Evolutionary conservation across 2,113 vertebrate species (phyloP), one percentile per base, ranked within the genome.

Genomic region (Spheniscus mendiculus): DNA sequence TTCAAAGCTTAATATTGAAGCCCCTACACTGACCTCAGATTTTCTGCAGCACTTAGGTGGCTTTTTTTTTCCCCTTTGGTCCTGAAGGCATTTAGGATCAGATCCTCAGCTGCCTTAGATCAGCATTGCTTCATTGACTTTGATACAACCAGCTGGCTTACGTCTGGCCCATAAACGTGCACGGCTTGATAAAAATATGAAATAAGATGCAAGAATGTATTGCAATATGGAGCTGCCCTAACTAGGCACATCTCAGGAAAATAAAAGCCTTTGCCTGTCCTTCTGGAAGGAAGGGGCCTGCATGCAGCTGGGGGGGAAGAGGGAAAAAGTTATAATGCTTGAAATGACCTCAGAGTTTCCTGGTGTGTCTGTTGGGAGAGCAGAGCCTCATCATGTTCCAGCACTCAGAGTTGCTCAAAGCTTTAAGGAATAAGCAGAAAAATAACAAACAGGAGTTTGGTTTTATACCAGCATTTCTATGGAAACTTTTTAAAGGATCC

Each of bases 301-400:
- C 29, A 38, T 21, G 71, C 87, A 91, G 91, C 93, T 95, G 87
- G 11, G 38, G 38, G 36, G 83, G 56, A 87, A 80, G 53, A 70
- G 19, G 81, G 29, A 70, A 93, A 79, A 88, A 85, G 61, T 83
- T 85, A 40, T 56, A 92, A 91, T 62, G 49, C 81, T 78, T 79
- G 50, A 91, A 94, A 94, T 96, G 90, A 97, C 73, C 95, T 96
- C 97, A 95, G 90, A 87, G 79, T 93, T 97, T 95, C 89, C 95
- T 94, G 83, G 76, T 63, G 84, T 65, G 77, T 78, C 93, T 95
- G 66, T 6, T 53, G 82, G 93, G 94, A 94, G 34, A 72, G 44
- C 47, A 87, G 66, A 85, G 34, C 59, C 65, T 83, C 40, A 1
- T 42, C 44, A 1, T 12, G 65, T 77, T 93, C 96, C 86, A 96